phyloP scores from a whole-genome alignment of 2,888 invertebrate genomes.

The Rhabditoides inermis region DNA sequence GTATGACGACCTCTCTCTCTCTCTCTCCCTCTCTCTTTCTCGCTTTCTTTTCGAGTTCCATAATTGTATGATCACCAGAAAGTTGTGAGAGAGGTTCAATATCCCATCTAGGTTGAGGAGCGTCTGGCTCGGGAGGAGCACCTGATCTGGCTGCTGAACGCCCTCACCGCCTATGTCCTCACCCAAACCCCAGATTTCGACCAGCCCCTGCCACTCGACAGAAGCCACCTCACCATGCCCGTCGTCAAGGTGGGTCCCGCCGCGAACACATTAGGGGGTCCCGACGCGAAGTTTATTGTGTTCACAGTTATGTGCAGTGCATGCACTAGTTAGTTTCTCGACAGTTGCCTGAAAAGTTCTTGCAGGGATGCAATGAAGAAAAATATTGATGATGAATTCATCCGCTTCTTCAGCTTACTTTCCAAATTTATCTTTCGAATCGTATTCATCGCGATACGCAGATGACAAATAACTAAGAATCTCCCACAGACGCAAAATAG shows the following conservation, averaged over 20 bases:
- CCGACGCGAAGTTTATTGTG: no score
- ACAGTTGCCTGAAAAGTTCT: no score
- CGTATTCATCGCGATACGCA: no score
- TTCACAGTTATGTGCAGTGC: no score
- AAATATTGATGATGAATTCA: no score
- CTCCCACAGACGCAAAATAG: no score
- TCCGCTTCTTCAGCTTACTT: no score
- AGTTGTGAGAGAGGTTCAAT: neutral
- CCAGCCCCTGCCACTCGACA: neutral
- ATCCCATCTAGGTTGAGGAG: conserved; percentile 34
- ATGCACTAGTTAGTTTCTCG: no score
- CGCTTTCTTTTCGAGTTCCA: neutral
- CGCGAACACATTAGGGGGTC: no score
- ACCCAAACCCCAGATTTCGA: conserved; percentile 17
- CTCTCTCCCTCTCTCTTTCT: neutral
- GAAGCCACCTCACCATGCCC: conserved; percentile 17
- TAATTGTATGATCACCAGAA: neutral
- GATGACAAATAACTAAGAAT: no score
- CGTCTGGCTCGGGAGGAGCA: conserved; percentile 46
- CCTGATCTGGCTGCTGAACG: conserved; percentile 48
- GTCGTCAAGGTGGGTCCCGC: conserved; percentile 17
- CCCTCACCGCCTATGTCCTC: conserved; percentile 39
- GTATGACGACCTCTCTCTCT: conserved; percentile 9
- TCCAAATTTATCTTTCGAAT: no score
- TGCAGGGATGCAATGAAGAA: no score